Evolutionary conservation across 2,113 vertebrate genomes (phyloP), one percentile per base, ranked within the genome.

Genomic region (Jacana jacana): DNA sequence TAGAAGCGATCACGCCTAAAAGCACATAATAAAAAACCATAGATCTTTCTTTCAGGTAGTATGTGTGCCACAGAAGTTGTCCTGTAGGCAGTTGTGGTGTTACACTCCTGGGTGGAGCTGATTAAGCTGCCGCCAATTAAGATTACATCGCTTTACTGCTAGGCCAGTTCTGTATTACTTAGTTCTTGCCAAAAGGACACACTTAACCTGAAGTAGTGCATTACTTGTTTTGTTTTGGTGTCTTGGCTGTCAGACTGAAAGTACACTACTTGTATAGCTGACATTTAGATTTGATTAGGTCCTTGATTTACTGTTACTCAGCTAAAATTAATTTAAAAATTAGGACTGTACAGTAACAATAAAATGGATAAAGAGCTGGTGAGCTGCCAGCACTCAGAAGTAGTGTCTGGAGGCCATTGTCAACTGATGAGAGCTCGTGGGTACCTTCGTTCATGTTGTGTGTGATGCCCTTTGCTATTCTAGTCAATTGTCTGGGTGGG

Each of bases 271-370:
- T 84, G 61, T 84, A 37, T 82, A 76, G 77, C 57, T 89, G 75
- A 57, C 31, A 57, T 68, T 84, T 81, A 91, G 77, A 93, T 90
- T 91, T 87, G 24, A 61, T 91, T 95, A 65, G 18, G 39, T 68
- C 61, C 22, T 68, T 95, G 81, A 89, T 92, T 95, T 86, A 84
- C 57, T 84, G 60, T 88, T 93, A 78, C 22, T 61, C 63, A 75
- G 19, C 61, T 79, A 92, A 95, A 95, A 96, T 92, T 35, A 84
- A 91, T 94, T 91, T 81, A n/a, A 79, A 89, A 93, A 91, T 65
- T 64, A 91, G 51, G 63, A 58, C 83, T 90, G 68, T 88, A 60
- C 25, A 54, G 64, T 86, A 68, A 55, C 66, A 93, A 31, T 78
- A 90, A 93, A 95, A 75, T 39, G 52, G 64, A 86, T 96, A 75